Evolutionary conservation across 2,113 vertebrate species (phyloP).

Genomic region (Gopherus flavomarginatus): DNA sequence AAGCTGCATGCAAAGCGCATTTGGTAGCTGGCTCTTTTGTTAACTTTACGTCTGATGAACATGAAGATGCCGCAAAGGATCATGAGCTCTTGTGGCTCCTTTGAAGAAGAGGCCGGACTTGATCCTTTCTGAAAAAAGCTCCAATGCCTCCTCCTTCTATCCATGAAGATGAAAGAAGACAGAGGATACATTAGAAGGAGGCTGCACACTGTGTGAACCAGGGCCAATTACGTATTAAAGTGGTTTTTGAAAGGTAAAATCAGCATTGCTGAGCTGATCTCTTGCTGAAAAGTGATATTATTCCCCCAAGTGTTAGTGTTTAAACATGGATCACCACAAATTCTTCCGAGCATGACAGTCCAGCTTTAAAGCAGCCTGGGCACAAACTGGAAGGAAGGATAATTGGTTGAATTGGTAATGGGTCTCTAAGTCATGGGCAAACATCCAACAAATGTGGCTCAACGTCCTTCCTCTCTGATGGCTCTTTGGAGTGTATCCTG

Average conservation of each 20-base stretch:
- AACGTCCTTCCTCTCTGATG: background rate
- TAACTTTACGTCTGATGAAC: background rate
- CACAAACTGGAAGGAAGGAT: slow-evolving; percentile 42
- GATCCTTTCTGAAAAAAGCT: background rate
- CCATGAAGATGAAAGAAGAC: background rate
- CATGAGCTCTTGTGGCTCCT: background rate
- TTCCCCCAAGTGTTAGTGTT: slow-evolving; percentile 46
- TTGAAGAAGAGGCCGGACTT: background rate
- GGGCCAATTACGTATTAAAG: background rate
- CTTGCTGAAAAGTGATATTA: slow-evolving; percentile 5
- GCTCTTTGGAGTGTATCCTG: background rate
- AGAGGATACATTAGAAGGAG: background rate
- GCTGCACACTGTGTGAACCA: background rate
- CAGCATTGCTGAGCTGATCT: background rate
- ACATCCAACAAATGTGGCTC: background rate
- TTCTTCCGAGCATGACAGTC: slow-evolving; percentile 48
- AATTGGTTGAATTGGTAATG: background rate
- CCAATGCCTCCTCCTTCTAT: background rate
- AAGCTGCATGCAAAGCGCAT: background rate
- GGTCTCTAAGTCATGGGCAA: slow-evolving; percentile 24
- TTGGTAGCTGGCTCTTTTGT: background rate
- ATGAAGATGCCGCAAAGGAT: background rate
- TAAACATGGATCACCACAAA: slow-evolving; percentile 63
- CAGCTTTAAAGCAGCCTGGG: background rate
- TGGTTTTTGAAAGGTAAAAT: background rate